Conservation (phyloP, 92 coral and sea anemone species). For the Porites rus region DNA sequence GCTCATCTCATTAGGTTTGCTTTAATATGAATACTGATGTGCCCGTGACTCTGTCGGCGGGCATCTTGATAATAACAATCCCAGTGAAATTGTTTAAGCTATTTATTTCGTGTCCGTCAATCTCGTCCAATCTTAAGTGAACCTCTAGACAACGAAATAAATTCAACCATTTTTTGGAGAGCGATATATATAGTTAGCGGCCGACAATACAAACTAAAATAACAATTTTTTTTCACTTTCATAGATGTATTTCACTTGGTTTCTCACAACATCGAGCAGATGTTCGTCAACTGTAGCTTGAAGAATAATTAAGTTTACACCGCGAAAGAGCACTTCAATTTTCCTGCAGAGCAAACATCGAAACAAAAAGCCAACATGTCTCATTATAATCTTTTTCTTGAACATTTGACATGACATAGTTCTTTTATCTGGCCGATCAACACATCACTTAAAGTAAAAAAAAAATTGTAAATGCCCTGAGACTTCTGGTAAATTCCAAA, state of each 20-base stretch:
- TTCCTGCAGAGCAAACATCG: constrained; percentile 27
- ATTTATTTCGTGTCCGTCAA: background rate
- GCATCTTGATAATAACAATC: background rate
- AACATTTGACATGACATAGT: background rate
- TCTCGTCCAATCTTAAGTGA: no score
- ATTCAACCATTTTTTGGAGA: background rate
- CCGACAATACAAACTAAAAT: background rate
- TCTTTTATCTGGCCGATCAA: background rate
- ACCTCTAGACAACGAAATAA: no score
- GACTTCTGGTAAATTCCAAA: background rate
- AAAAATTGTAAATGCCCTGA: background rate
- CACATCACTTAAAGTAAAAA: background rate
- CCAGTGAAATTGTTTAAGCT: background rate
- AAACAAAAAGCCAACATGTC: constrained; percentile 14
- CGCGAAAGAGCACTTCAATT: constrained; percentile 26
- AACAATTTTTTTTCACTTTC: no score
- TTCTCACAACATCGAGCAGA: constrained; percentile 1
- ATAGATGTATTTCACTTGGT: background rate
- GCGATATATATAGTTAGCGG: background rate
- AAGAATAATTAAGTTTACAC: background rate
- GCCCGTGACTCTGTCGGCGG: background rate
- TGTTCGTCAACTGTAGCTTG: background rate
- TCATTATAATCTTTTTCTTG: background rate
- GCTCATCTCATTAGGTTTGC: constrained; percentile 7
- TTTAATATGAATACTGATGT: background rate